Evolutionary conservation across 2,797 vertebrate species (phyloP), one percentile per base, ranked within the genome.

Genomic region (Ceryle rudis): DNA sequence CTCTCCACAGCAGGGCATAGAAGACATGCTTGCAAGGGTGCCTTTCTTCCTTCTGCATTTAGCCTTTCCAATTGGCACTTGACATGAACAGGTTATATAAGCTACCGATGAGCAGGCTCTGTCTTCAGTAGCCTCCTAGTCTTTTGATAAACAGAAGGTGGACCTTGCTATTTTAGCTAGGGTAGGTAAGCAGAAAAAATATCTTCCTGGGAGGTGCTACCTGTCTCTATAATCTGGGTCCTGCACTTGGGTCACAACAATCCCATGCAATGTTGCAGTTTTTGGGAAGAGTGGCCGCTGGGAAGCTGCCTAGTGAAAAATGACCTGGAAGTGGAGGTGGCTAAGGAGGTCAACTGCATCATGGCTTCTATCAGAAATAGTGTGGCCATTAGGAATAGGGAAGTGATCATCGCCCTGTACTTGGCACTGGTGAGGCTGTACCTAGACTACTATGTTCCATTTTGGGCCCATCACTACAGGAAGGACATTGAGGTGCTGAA

Each of bases 391-490:
- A 51, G 65, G 42, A 42, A 2, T 2, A 20, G 7, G 51, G 23
- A 17, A 28, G 9, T 28, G 54, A 20, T 14, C 1, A 0, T 33
- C 2, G 5, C 10, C 18, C 22, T 75, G 25, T 14, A 3, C 23
- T 49, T 1, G 1, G 3, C 6, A 2, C 44, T 69, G 10, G 0
- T 39, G 71, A 51, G 61, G 35, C 44, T 0, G 7, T 28, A n/a
- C 8, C 44, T 58, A 0, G 0, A 33, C 19, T 61, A 12, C 39
- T 42, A 28, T 42, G 61, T 10, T 4, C 28, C 23, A 14, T 49
- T 26, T 49, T 26, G 47, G 47, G 25, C 47, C 23, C 22, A 13
- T 49, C 23, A 49, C 47, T 49, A 49, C 23, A 14, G 26, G 47
- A 49, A 49, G 47, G 47, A 49, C 47, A 49, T 5, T 14, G 23